Base-by-base conservation (phyloP, 2,888 invertebrate genomes). In the Drosophila antonietae region DNA sequence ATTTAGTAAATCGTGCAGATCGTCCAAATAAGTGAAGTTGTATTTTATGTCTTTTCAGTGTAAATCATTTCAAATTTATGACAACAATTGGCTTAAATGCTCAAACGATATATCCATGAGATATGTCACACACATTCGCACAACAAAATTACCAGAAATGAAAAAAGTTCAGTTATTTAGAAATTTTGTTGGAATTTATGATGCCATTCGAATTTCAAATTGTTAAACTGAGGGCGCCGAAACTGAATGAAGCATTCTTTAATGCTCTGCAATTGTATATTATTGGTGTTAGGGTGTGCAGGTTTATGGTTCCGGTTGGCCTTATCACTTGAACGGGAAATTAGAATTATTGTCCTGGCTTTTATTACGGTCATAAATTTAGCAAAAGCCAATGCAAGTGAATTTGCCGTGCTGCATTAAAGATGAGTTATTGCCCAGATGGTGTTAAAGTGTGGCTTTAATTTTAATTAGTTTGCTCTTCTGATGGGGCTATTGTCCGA, bases 381-480 rank as follows among this genome's bases (percentile, higher is more conserved):
- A 35, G 43, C 52, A 51, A 49, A 18, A 58, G 53, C 57, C 73
- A 80, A 80, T 84, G 80, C 81, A 74, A 73, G 70, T 73, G 68
- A 76, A 67, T 75, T 84, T 57, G 61, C 62, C 60, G 64, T 57
- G 57, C 58, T 84, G 80, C 70, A 79, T 78, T 76, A 75, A 73
- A 73, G 53, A 74, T 82, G 73, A 83, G 69, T 82, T 80, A 83
- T 85, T 55, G 71, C 62, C 73, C 80, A 66, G 80, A 75, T 82
- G 85, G 73, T 80, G 66, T 78, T 68, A 80, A 85, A 79, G 85
- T 83, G 86, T 74, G 66, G 66, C 78, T 86, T 71, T 62, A 73
- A 85, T 78, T 88, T 86, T 86, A 88, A 84, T 84, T 88, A 88
- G 83, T 83, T 84, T 80, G 75, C 77, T 77, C 67, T 73, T 49